Conservation (phyloP, 2,888 invertebrate genomes). For the Arctia plantaginis region DNA sequence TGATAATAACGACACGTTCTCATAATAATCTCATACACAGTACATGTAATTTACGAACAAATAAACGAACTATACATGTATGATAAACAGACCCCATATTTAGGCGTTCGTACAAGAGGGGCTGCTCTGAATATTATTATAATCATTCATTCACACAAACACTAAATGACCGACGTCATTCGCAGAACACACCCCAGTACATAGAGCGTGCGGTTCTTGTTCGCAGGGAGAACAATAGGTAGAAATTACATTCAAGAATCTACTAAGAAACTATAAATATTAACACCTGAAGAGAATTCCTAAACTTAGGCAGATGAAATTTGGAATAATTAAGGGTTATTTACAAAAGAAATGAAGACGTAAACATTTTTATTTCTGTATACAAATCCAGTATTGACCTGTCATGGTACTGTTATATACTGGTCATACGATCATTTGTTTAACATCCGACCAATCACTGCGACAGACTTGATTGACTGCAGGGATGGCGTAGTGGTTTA, state of each 20-base stretch:
- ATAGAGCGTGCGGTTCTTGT: conserved; percentile 40
- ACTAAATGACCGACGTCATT: conserved; percentile 60
- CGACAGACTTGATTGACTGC: too few relatives aligned
- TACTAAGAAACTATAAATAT: neutral
- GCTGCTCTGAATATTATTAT: conserved; percentile 65
- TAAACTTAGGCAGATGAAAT: neutral
- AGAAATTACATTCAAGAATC: neutral
- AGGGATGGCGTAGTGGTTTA: too few relatives aligned
- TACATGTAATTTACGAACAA: neutral
- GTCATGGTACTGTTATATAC: too few relatives aligned
- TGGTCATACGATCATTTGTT: too few relatives aligned
- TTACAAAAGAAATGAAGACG: too few relatives aligned
- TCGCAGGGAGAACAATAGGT: conserved; percentile 8
- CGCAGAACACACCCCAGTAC: conserved; percentile 46
- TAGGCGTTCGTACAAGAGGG: conserved; percentile 45
- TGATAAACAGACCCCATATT: conserved; percentile 30
- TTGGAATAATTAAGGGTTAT: too few relatives aligned
- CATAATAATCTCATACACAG: neutral
- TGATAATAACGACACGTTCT: neutral
- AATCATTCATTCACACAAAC: conserved; percentile 68
- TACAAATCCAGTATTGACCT: too few relatives aligned
- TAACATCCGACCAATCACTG: too few relatives aligned
- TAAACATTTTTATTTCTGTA: too few relatives aligned
- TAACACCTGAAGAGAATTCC: neutral
- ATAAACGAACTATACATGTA: neutral